Conservation (phyloP, 2,113 vertebrate species). For the Ictalurus punctatus region DNA sequence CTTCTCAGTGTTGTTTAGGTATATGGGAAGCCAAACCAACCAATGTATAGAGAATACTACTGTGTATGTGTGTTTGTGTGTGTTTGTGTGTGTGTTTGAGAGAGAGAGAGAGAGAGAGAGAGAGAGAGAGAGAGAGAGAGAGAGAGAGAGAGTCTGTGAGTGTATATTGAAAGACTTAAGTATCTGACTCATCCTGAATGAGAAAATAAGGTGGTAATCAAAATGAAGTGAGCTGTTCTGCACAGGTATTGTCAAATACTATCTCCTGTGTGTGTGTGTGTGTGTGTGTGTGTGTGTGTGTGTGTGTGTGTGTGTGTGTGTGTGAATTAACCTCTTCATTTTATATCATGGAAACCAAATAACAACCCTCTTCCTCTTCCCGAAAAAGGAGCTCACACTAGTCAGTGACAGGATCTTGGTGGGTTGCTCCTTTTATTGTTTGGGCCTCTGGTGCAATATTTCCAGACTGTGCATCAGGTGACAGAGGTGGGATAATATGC, state of each 20-base stretch:
- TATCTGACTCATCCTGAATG: not conserved
- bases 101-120: too few relatives aligned
- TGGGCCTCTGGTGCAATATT: constrained; percentile 13
- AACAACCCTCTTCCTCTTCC: not conserved
- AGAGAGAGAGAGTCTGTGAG: not conserved
- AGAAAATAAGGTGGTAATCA: not conserved
- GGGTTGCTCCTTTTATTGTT: not conserved
- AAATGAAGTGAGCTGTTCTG: not conserved
- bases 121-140: too few relatives aligned
- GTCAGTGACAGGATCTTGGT: constrained; percentile 20
- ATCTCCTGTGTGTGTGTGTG: not conserved
- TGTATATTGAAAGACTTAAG: not conserved
- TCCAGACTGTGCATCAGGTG: constrained; percentile 3
- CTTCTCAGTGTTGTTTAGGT: not conserved
- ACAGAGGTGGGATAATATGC: constrained; percentile 21
- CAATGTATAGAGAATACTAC: not conserved
- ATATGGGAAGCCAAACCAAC: too few relatives aligned
- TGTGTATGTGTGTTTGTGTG: not conserved
- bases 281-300: constrained; percentile 16
- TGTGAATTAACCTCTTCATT: not conserved
- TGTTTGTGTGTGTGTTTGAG: constrained; percentile 1
- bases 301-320: constrained; percentile 11
- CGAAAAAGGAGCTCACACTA: not conserved
- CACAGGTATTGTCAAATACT: not conserved
- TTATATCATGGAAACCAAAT: not conserved